A percentile compares a stretch with the other conserved stretches of the same genome.
Conservation (phyloP, 1,140 invertebrate genomes). For the Aphidius gifuensis region DNA sequence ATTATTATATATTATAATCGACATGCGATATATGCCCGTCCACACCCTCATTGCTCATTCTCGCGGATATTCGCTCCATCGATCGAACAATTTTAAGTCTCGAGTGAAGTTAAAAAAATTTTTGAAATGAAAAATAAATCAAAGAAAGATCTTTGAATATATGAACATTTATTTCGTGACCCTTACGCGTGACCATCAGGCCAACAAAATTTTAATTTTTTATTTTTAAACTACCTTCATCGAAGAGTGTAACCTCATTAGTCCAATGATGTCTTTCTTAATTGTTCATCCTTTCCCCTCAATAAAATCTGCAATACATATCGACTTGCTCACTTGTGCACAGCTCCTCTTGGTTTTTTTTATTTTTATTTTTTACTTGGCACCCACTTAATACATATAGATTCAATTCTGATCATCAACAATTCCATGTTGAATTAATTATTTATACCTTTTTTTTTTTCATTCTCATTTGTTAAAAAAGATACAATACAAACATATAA, state of each 20-base stretch:
- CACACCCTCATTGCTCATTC: not conserved
- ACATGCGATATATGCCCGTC: not conserved
- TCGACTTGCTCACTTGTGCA: not conserved
- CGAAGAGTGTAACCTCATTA: conserved; percentile 45
- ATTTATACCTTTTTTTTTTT: not conserved
- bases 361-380: not conserved
- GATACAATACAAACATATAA: too few relatives aligned
- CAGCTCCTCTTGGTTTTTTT: not conserved
- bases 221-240: too few relatives aligned
- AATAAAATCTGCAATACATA: not conserved
- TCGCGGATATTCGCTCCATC: conserved; percentile 9
- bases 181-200: conserved; percentile 33
- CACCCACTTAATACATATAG: not conserved
- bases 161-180: conserved; percentile 5
- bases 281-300: conserved; percentile 34
- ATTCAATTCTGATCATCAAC: conserved; percentile 1
- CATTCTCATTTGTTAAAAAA: not conserved
- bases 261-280: conserved; percentile 52
- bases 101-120: not conserved
- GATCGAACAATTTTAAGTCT: not conserved
- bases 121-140: not conserved
- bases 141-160: not conserved
- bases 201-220: conserved; percentile 9
- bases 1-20: too few relatives aligned
- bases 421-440: conserved; percentile 12